A percentile compares a stretch with the other conserved stretches of the same genome.
Conservation (phyloP, 2,797 vertebrate species). For the Thripadectes ignobilis region DNA sequence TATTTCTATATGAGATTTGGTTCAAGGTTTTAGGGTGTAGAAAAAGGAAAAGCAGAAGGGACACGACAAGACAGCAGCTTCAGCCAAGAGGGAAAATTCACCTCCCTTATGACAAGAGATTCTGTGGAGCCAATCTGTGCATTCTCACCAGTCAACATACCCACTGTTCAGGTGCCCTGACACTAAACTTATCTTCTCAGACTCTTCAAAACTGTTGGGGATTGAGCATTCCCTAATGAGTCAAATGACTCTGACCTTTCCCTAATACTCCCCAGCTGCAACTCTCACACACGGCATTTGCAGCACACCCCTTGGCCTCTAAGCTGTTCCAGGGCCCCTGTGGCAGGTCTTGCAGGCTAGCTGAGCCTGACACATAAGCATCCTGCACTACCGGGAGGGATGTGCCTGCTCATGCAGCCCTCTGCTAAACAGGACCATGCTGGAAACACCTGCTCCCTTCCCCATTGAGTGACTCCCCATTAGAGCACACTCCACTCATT, state of each 20-base stretch:
- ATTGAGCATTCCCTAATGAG: not conserved
- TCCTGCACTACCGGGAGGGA: not conserved
- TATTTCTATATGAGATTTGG: not conserved
- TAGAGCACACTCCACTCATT: not conserved
- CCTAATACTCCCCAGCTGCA: not conserved
- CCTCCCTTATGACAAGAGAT: not conserved
- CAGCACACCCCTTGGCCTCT: not conserved
- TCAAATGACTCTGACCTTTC: not conserved
- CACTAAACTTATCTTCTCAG: not conserved
- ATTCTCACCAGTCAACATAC: rapidly evolving
- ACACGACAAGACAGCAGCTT: not conserved
- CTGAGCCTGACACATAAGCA: rapidly evolving
- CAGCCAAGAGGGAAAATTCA: not conserved
- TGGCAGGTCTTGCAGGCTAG: not conserved
- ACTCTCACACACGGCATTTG: rapidly evolving
- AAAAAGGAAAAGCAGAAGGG: not conserved
- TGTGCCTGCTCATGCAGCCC: not conserved
- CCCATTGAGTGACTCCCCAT: rapidly evolving
- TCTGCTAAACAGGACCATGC: rapidly evolving
- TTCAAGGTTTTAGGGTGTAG: not conserved
- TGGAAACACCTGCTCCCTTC: not conserved
- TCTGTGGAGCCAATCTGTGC: rapidly evolving
- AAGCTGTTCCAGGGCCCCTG: not conserved
- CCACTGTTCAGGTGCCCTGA: not conserved
- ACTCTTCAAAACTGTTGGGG: not conserved